Base-by-base conservation (phyloP, 2,888 invertebrate genomes). In the Lasioglossum lativentre region DNA sequence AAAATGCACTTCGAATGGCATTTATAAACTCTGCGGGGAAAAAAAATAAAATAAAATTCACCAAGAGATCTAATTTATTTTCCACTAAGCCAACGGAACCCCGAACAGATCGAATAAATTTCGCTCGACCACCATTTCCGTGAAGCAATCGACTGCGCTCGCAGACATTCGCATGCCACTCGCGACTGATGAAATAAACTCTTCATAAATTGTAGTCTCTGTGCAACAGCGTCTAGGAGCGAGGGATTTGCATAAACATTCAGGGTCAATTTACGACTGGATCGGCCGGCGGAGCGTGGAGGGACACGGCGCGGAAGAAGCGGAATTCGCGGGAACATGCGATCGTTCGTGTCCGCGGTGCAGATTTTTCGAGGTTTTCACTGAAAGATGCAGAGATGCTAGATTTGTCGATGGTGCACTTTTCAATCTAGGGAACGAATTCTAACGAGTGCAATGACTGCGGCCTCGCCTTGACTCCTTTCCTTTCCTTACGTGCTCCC, bases 401-500 rank as follows among this genome's bases (percentile, higher is more conserved):
- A 45, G 34, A 52, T 27, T 71, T 34, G 71, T 34, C 16, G 40
- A 38, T 16, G 63, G 27, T 38, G 30, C 47, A 75, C 47, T 73
- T 76, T 63, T 56, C 73, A 56, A 86, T 86, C 75, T 68, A 23
- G 38, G 38, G 81, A 81, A 78, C 74, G 75, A 86, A 85, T 87
- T 80, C 82, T 82, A 82, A 83, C 83, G 79, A 84, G 86, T 86
- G 86, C 87, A 84, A 84, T 72, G 86, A 84, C 86, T 86, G 83
- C 76, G 74, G 80, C 86, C 83, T 86, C 83, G 86, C 86, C 86
- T 87, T 86, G 87, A 87, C 87, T 87, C 83, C 78, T 83, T 87
- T 85, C 85, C 82, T 78, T 78, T 82, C 79, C 70, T 78, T 73
- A 75, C 77, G 78, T 80, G 34, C 74, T 72, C 73, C 86, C 85